phyloP scores from a whole-genome alignment of 2,797 vertebrate genomes.

The Chelidonichthys spinosus region DNA sequence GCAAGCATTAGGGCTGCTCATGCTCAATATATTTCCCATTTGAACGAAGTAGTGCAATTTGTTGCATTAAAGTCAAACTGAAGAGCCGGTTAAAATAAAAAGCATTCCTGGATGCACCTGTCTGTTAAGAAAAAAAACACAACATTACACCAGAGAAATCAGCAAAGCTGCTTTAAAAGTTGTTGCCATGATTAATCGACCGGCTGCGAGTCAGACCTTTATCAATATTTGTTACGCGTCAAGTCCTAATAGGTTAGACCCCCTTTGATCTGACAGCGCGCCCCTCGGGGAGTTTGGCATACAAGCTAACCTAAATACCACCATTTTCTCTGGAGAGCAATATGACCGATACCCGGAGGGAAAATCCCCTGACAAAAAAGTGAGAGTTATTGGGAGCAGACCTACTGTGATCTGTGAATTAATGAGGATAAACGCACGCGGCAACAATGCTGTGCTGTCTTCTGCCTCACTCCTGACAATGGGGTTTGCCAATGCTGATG shows the following conservation, averaged over 20 bases:
- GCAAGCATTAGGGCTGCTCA: slow-evolving; percentile 66
- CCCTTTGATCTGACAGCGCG: slow-evolving; percentile 73
- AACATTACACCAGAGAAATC: slow-evolving; percentile 65
- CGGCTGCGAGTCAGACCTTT: slow-evolving; percentile 70
- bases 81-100: slow-evolving; percentile 60
- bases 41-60: slow-evolving; percentile 70
- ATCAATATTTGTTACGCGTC: slow-evolving; percentile 81
- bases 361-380: slow-evolving; percentile 60
- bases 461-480: slow-evolving; percentile 75
- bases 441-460: slow-evolving; percentile 68
- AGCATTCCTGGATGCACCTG: slow-evolving; percentile 64
- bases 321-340: slow-evolving; percentile 60
- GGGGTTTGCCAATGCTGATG: slow-evolving; percentile 81
- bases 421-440: slow-evolving; percentile 80
- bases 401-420: slow-evolving; percentile 79
- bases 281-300: slow-evolving; percentile 66
- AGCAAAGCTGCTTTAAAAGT: slow-evolving; percentile 58
- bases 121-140: slow-evolving; percentile 38
- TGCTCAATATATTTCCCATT: slow-evolving; percentile 78
- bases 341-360: slow-evolving; percentile 70
- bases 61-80: slow-evolving; percentile 57
- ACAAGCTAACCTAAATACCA: slow-evolving; percentile 77
- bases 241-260: slow-evolving; percentile 69
- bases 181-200: slow-evolving; percentile 72
- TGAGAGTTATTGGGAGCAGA: slow-evolving; percentile 71